phyloP scores from a whole-genome alignment of 1,140 invertebrate genomes.

The Ladona fulva region DNA sequence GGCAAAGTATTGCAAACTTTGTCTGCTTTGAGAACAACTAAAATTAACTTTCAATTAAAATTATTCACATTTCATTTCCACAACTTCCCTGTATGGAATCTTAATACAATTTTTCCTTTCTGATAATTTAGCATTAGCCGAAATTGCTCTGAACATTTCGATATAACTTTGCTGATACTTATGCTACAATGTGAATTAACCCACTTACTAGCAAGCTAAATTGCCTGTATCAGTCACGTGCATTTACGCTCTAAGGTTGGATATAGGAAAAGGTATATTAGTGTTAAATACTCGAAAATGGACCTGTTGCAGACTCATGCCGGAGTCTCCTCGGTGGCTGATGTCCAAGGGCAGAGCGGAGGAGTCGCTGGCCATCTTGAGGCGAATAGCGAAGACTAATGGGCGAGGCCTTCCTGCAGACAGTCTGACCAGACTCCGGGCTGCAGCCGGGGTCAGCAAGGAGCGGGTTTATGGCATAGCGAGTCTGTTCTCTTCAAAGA shows the following conservation, averaged over 20 bases:
- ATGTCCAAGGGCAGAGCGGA: slow-evolving; percentile 20
- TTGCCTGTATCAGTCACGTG: background rate
- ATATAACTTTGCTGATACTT: background rate
- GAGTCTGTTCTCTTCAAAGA: slow-evolving; percentile 45
- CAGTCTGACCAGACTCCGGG: slow-evolving; percentile 12
- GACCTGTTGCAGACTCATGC: slow-evolving; percentile 17
- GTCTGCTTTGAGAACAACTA: no score
- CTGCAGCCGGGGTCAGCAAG: slow-evolving; percentile 21
- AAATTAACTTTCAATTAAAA: no score
- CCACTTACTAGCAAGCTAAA: background rate
- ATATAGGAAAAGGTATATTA: background rate
- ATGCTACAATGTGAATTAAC: background rate
- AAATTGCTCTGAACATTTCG: background rate
- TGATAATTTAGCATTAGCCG: slow-evolving; percentile 8
- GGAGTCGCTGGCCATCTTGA: slow-evolving; percentile 16
- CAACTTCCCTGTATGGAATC: no score
- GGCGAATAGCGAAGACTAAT: slow-evolving; percentile 21
- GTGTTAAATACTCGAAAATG: background rate
- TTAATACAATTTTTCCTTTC: no score
- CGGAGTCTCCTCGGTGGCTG: slow-evolving; percentile 26
- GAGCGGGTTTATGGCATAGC: slow-evolving; percentile 41
- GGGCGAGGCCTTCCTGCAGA: slow-evolving; percentile 15
- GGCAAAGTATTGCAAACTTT: no score
- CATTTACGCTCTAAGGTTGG: background rate
- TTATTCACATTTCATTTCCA: no score